Conservation (phyloP, 2,113 vertebrate genomes). For the Cyphomyrus discorhynchus region DNA sequence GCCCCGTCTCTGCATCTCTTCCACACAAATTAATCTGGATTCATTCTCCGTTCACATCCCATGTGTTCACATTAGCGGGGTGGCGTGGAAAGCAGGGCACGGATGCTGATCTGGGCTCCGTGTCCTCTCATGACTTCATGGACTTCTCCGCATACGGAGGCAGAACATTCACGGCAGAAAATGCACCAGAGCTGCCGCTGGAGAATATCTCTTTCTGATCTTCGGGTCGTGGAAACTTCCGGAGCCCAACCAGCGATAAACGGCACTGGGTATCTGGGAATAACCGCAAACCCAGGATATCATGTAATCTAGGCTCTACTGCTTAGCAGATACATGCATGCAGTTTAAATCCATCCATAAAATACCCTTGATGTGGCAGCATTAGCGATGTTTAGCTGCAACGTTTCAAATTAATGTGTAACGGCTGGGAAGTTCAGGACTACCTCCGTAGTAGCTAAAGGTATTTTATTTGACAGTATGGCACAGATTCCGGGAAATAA, state of each 20-base stretch:
- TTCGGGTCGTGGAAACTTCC: background rate
- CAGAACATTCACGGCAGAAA: background rate
- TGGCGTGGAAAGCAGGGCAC: background rate
- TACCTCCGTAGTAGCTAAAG: background rate
- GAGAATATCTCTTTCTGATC: background rate
- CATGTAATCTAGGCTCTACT: background rate
- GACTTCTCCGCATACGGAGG: background rate
- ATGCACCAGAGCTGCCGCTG: background rate
- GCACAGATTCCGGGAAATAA: background rate
- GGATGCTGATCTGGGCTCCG: background rate
- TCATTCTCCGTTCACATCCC: constrained; percentile 6
- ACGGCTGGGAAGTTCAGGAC: background rate
- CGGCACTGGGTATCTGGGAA: background rate
- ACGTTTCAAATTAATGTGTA: background rate
- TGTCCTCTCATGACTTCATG: background rate
- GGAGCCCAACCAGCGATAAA: background rate
- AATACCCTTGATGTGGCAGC: background rate
- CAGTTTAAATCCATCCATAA: background rate
- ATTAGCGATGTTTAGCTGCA: background rate
- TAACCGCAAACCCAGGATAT: background rate
- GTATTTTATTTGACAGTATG: background rate
- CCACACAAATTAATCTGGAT: constrained; percentile 14
- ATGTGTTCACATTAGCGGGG: background rate
- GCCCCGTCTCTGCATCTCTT: constrained; percentile 8
- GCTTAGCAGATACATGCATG: background rate